Base-by-base conservation (phyloP, 2,888 invertebrate genomes). In the Thyatira batis region DNA sequence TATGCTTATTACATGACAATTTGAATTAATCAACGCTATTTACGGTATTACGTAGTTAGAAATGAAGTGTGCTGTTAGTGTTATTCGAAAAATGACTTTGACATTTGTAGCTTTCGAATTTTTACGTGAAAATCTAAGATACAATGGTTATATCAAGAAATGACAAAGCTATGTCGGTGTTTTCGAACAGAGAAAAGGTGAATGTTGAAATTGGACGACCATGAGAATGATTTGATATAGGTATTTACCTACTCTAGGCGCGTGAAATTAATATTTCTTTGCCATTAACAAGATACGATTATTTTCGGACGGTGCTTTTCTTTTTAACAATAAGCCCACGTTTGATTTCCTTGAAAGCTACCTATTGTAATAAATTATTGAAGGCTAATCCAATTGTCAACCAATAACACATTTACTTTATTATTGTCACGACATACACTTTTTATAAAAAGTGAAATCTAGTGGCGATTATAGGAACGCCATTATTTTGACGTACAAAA, bases 381-480 rank as follows among this genome's bases (percentile, higher is more conserved):
- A 51, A 60, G 56, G 48, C 53, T 69, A 65, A 65, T 69, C 56
- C 63, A 62, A 65, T 67, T 69, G 57, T 44, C 54, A 51, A 56
- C 54, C 1, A 2, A 55, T 45, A 49, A 61, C 60, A 56, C 55
- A 39, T 53, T 55, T 57, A 52, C 60, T 60, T 64, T 54, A 33
- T 25, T 49, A 39, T 21, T 52, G 61, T 65, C 70, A 69, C 67
- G 64, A 69, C 45, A 50, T 49, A 13, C 20, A 21, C 46, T 64
- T 65, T 69, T 68, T 70, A 51, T 63, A n/a, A 55, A 61, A 69
- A 71, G 71, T 67, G 71, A 69, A 65, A 69, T 61, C 60, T 54
- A 49, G 55, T 63, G 50, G 57, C 55, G 49, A 55, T 50, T 54
- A 57, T 60, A 54, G 49, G 52, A 56, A 50, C 33, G 57, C 54